Evolutionary conservation across 2,113 vertebrate species (phyloP).

Genomic region (Mobula birostris): DNA sequence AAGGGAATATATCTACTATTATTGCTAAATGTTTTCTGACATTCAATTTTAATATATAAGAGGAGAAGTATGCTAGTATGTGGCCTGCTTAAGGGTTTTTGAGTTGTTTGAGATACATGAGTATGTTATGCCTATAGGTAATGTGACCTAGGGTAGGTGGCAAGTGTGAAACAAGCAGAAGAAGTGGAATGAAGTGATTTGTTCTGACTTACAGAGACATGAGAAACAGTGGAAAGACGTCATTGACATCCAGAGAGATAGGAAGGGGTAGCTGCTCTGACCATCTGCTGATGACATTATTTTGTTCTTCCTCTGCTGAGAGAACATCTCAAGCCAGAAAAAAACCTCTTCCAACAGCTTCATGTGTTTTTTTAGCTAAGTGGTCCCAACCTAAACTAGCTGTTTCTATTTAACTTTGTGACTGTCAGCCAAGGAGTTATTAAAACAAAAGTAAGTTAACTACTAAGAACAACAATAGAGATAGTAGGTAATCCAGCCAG

Average conservation of each 20-base stretch:
- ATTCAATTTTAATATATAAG: neutral
- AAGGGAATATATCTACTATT: neutral
- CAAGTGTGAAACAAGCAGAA: no score
- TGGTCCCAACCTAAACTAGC: slow-evolving; percentile 13
- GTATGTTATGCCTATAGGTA: neutral
- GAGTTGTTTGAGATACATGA: neutral
- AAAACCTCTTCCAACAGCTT: neutral
- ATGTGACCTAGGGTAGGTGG: neutral
- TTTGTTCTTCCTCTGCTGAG: neutral
- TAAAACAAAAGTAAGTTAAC: neutral
- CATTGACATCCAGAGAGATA: neutral
- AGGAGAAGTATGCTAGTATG: neutral
- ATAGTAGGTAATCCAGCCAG: neutral
- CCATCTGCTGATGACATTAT: neutral
- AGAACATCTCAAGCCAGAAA: neutral
- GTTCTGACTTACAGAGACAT: neutral
- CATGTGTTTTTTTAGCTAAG: slow-evolving; percentile 20
- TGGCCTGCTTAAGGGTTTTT: neutral
- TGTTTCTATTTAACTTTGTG: slow-evolving; percentile 19
- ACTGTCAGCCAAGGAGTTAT: slow-evolving; percentile 20
- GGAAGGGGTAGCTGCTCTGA: neutral
- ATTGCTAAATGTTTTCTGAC: neutral
- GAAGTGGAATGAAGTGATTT: neutral
- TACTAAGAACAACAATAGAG: neutral
- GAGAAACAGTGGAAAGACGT: neutral